phyloP scores from a whole-genome alignment of 2,113 vertebrate genomes.

The Numenius arquata region DNA sequence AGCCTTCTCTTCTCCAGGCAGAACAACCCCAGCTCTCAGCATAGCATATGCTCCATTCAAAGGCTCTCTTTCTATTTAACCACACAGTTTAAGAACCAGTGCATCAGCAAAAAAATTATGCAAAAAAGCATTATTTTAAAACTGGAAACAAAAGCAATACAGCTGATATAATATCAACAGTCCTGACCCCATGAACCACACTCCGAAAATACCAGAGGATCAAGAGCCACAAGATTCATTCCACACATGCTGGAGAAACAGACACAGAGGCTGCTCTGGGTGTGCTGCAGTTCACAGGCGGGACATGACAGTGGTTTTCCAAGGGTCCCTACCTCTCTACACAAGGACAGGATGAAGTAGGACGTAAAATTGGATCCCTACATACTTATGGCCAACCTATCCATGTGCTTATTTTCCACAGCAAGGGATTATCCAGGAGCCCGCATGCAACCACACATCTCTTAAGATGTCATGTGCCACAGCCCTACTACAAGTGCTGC shows the following conservation, averaged over 20 bases:
- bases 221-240: background rate
- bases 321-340: background rate
- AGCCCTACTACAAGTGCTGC: background rate
- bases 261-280: background rate
- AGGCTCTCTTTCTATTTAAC: background rate
- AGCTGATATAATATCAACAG: background rate
- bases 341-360: background rate
- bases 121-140: background rate
- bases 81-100: rapidly evolving
- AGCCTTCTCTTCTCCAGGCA: too few species aligned
- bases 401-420: background rate
- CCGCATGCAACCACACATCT: background rate
- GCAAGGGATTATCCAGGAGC: background rate
- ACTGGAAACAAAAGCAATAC: background rate
- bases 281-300: background rate
- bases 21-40: too few species aligned
- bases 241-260: background rate
- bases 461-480: background rate
- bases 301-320: background rate
- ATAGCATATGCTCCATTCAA: too few species aligned
- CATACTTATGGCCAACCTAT: background rate
- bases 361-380: background rate
- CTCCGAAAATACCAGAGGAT: background rate
- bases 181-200: background rate
- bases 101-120: background rate